Conservation (phyloP, 2,888 invertebrate species). For the Aphodius sticticus region DNA sequence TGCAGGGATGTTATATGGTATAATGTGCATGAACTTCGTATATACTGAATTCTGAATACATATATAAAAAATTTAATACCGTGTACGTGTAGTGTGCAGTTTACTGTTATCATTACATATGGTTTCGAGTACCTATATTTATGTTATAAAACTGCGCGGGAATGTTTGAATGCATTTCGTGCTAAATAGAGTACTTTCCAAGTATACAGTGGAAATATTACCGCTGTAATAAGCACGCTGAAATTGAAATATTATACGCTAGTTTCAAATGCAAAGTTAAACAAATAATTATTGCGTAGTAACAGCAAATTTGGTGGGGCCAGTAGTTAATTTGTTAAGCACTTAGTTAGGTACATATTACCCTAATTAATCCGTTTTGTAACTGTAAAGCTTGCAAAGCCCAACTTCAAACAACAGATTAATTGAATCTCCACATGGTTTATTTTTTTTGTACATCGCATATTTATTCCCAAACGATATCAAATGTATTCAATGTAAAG, state of each 20-base stretch:
- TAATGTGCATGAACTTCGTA: background rate
- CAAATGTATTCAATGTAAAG: too few species aligned
- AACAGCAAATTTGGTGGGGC: background rate
- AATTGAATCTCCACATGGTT: too few species aligned
- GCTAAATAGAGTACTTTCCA: background rate
- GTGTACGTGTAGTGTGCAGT: background rate
- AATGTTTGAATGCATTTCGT: background rate
- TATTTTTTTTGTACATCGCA: too few species aligned
- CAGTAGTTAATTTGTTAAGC: background rate
- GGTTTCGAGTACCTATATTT: background rate
- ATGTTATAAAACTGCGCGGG: background rate
- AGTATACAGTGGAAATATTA: background rate
- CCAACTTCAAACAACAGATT: too few species aligned
- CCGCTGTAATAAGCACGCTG: background rate
- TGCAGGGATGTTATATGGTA: background rate
- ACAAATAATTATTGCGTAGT: background rate
- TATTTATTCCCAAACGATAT: too few species aligned
- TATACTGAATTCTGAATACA: background rate
- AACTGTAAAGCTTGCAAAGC: too few species aligned
- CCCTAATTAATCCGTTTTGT: too few species aligned
- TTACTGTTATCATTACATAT: background rate
- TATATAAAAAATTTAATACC: background rate
- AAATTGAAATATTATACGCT: background rate
- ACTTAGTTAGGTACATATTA: too few species aligned
- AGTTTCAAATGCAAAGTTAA: background rate